Conservation (phyloP, 2,888 invertebrate genomes). For the Brachylomia viminalis region DNA sequence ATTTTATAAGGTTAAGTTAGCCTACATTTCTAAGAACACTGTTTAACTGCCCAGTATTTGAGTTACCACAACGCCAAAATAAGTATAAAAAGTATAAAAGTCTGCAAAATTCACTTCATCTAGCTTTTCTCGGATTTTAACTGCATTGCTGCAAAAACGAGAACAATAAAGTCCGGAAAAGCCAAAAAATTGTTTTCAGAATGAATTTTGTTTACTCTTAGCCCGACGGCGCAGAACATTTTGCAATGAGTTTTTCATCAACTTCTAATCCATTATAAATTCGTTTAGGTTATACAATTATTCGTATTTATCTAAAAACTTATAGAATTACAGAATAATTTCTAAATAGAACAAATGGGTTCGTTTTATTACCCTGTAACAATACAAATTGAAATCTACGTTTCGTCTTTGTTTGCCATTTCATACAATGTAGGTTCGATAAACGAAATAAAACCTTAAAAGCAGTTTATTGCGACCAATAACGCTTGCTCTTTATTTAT, state of each 20-base stretch:
- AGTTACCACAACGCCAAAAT: neutral
- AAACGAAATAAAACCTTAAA: conserved; percentile 28
- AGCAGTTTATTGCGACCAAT: conserved; percentile 21
- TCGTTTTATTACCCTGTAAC: conserved; percentile 25
- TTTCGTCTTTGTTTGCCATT: conserved; percentile 32
- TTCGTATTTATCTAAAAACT: no score
- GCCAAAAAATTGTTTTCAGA: conserved; percentile 9
- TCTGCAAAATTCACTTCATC: neutral
- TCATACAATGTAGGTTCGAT: conserved; percentile 5
- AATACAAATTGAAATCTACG: conserved; percentile 29
- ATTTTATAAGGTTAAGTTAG: conserved; percentile 3
- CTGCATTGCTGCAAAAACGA: conserved; percentile 23
- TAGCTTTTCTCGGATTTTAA: neutral
- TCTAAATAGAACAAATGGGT: conserved; percentile 29
- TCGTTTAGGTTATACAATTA: conserved; percentile 32
- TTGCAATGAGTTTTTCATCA: conserved; percentile 31
- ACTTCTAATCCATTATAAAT: conserved; percentile 38
- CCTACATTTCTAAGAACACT: neutral
- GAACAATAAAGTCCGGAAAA: conserved; percentile 1
- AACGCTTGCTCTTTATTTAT: conserved; percentile 28
- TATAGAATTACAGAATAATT: conserved; percentile 44
- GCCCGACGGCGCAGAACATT: conserved; percentile 1
- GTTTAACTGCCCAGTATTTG: neutral
- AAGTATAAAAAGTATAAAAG: neutral
- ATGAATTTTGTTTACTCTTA: conserved; percentile 17